A percentile compares a stretch with the other conserved stretches of the same genome.
Evolutionary conservation across 2,797 vertebrate species (phyloP).

Genomic region (Leuciscus waleckii): DNA sequence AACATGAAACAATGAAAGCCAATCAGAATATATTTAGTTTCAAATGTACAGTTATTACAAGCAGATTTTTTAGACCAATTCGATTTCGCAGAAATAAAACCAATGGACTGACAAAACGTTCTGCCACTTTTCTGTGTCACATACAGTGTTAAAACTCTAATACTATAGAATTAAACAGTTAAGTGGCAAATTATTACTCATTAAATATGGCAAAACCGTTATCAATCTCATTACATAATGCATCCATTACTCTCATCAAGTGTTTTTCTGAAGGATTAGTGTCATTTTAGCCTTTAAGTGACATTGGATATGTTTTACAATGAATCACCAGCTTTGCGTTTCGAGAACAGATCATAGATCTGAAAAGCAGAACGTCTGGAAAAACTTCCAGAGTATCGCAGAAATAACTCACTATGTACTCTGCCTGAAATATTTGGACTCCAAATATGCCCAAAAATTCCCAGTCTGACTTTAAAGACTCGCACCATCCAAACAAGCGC

Average conservation of each 20-base stretch:
- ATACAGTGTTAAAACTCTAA: neutral
- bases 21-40: neutral
- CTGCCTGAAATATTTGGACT: constrained; percentile 43
- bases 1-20: neutral
- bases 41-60: neutral
- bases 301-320: constrained; percentile 16
- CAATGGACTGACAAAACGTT: neutral
- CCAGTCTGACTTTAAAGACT: constrained; percentile 24
- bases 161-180: neutral
- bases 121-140: neutral
- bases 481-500: constrained; percentile 11
- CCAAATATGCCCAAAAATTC: constrained; percentile 1
- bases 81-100: neutral
- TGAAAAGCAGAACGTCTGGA: constrained; percentile 46
- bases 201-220: neutral
- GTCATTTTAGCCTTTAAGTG: neutral
- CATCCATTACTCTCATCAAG: neutral
- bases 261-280: neutral
- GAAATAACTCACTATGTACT: constrained; percentile 21
- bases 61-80: neutral
- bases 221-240: neutral
- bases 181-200: neutral
- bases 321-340: constrained; percentile 13
- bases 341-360: constrained; percentile 12
- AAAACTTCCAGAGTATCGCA: constrained; percentile 18